Percentiles rank a stretch among this genome's conserved stretches.
These are phyloP conservation scores for Cherax destructor DNA, from an alignment of 1,140 invertebrate genomes.

Conservation along the genomic window DNA sequence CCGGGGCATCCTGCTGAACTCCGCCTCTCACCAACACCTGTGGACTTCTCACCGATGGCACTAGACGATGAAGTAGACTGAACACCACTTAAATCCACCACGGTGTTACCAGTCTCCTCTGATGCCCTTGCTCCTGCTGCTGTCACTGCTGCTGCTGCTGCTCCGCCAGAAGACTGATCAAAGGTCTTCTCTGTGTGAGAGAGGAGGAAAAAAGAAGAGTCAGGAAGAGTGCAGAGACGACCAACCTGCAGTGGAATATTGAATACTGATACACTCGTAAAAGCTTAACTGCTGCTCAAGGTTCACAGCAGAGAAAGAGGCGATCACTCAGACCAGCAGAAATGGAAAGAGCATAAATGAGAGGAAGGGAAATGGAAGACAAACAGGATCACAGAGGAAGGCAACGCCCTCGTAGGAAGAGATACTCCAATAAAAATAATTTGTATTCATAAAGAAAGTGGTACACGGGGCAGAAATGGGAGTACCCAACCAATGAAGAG, in stretches of 20 bases:
- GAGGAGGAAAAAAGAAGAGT: not conserved
- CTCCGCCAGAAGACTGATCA: not conserved
- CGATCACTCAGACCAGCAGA: not conserved
- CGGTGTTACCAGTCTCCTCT: not conserved
- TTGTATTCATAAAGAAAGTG: not conserved
- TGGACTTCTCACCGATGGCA: not conserved
- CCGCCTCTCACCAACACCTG: not conserved
- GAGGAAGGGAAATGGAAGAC: not conserved
- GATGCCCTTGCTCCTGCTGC: not conserved
- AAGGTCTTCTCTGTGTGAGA: not conserved
- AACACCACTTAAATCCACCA: not conserved
- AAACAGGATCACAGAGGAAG: not conserved
- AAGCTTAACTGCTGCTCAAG: not conserved
- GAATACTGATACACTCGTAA: not conserved
- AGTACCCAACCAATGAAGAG: not conserved
- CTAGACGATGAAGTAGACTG: not conserved
- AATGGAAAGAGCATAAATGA: not conserved
- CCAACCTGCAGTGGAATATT: not conserved
- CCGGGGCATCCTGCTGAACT: not conserved
- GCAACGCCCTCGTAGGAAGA: not conserved
- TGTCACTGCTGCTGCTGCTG: not conserved
- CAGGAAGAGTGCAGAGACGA: not conserved
- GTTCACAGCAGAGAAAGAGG: not conserved
- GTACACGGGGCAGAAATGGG: not conserved
- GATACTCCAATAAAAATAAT: not conserved